Conservation (phyloP, 2,797 vertebrate genomes). For the Taeniopygia guttata region DNA sequence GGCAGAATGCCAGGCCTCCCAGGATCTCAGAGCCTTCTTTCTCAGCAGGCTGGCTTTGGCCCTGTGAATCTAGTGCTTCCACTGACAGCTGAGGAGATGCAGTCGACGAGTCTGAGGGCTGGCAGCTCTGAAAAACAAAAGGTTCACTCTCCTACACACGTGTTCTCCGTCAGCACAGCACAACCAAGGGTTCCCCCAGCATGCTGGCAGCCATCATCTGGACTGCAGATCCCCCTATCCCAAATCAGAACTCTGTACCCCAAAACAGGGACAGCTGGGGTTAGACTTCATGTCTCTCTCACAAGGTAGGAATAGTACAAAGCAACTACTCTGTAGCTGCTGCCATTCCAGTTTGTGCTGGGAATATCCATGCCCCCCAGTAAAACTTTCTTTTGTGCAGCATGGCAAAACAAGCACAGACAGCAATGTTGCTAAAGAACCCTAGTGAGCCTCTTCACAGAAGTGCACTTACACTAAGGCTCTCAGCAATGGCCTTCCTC, state of each 20-base stretch:
- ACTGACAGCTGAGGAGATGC: constrained; percentile 47
- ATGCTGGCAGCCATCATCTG: not conserved
- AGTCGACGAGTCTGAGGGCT: constrained; percentile 54
- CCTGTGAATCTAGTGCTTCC: not conserved
- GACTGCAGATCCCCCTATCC: not conserved
- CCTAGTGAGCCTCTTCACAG: constrained; percentile 56
- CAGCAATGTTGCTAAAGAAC: constrained; percentile 4
- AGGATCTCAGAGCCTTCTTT: constrained; percentile 54
- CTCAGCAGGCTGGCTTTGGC: constrained; percentile 52
- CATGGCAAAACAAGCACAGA: not conserved
- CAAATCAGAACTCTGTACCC: not conserved
- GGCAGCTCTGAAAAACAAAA: constrained; percentile 78
- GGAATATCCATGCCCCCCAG: not conserved
- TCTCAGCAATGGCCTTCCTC: constrained; percentile 89
- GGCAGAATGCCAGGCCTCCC: constrained; percentile 58
- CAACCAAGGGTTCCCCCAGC: not conserved
- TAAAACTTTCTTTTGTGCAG: not conserved
- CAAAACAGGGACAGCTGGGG: not conserved
- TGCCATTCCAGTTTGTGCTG: not conserved
- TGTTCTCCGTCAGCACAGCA: not conserved
- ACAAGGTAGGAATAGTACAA: not conserved
- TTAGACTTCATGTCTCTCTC: not conserved
- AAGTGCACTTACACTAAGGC: constrained; percentile 82
- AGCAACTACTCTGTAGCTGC: not conserved
- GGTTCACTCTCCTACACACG: not conserved